Evolutionary conservation across 2,113 vertebrate genomes (phyloP), one percentile per base, ranked within the genome.

Genomic region (Microtus richardsoni): DNA sequence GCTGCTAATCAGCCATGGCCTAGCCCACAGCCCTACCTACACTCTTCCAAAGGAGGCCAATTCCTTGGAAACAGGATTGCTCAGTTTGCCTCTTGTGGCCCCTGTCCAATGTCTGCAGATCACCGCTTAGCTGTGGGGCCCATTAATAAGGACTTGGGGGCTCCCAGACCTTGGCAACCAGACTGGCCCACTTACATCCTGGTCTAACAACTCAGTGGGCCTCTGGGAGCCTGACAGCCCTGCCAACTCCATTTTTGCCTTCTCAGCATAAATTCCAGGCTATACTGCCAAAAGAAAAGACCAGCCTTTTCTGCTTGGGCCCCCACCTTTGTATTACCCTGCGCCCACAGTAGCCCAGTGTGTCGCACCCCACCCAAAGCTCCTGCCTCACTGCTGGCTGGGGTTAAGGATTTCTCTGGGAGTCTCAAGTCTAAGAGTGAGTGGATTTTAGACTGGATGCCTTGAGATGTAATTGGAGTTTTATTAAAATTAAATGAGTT

Each of bases 401-500:
- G 19, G 24, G 24, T 75, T 44, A 64, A 79, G 60, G 64, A 19
- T 62, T 91, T 71, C 84, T 91, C 94, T 77, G 75, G 33, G 58
- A 36, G 12, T 79, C 49, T n/a, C 1, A 28, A 70, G 28, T 95
- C 54, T 39, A 88, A 90, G 71, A 95, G 39, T 44, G 60, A 33
- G 17, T 64, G 24, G 68, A 74, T 84, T 95, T 91, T 84, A 89
- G 39, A 85, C 33, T 10, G 79, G 79, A 21, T 19, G 71, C n/a
- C 36, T 80, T 91, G 47, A 91, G 39, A 22, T 73, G 83, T 87
- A 83, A 26, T 62, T 93, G 39, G 62, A 26, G 1, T 89, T 95
- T 92, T 77, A 89, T 88, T 92, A 77, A 66, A 85, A 39, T 79
- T 79, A 75, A 92, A 88, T 79, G 39, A 88, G 60, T 70, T 92